Base-by-base conservation (phyloP, 2,797 vertebrate genomes). In the Pempheris klunzingeri region DNA sequence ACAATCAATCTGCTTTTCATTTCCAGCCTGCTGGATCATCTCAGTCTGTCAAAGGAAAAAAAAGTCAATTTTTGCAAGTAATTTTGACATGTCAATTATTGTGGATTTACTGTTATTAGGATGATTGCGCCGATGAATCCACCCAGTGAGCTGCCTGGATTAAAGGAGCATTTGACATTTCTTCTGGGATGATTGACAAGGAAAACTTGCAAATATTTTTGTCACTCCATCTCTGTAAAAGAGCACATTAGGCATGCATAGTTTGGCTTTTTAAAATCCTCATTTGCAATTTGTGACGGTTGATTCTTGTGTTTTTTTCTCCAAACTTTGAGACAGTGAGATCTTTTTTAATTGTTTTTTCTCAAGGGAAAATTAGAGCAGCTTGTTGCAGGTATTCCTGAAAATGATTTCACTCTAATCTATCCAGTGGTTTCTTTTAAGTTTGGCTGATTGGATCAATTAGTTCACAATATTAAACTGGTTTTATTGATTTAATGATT, bases 41-140 rank as follows among this genome's bases (percentile, higher is more conserved):
- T 77, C 53, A 17, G 73, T 82, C 82, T 64, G 82, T 88, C 79
- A 81, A 50, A 39, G 61, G 36, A 52, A 83, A 85, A 54, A 41
- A 39, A 32, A 53, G 38, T 67, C 17, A 34, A 49, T 59, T 85
- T 86, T 88, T 77, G 73, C 52, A 74, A 82, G 85, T 81, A 53
- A 90, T 90, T 91, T 83, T 90, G 87, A 91, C 81, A 84, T 79
- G 78, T 90, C 87, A 90, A 92, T 93, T 92, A 93, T 83, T 78
- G 80, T 60, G 88, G 87, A 92, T 93, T 94, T 93, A 90, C 84
- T 88, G 83, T 89, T 86, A 93, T 93, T 92, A 92, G 78, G 78
- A 86, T 87, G 85, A 91, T 92, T 88, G 88, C 87, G 66, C 44
- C 71, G 49, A 75, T 82, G 83, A 88, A 91, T 92, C 84, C 80